Conservation (phyloP, 2,113 vertebrate genomes). For the Tragelaphus buxtoni region DNA sequence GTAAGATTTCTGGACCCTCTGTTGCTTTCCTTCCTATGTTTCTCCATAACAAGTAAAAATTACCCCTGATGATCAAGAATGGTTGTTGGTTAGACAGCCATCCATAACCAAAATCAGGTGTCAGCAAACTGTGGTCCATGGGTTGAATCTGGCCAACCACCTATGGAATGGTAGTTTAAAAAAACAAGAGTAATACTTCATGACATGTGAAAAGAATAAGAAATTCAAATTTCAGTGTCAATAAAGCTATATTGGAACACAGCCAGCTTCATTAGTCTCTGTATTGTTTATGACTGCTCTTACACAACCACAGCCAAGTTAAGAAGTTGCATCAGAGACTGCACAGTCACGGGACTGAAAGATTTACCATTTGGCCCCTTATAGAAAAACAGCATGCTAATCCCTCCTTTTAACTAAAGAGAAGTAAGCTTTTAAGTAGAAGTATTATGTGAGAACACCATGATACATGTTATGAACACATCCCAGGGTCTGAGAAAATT, state of each 20-base stretch:
- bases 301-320: neutral
- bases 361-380: neutral
- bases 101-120: neutral
- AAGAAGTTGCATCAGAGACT: neutral
- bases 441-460: neutral
- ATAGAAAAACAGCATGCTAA: neutral
- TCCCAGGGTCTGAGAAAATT: neutral
- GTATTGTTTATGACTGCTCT: neutral
- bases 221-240: neutral
- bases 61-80: neutral
- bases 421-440: constrained; percentile 8
- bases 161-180: neutral
- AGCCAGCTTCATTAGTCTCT: neutral
- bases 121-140: neutral
- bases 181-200: neutral
- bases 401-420: neutral
- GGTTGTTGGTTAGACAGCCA: neutral
- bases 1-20: neutral
- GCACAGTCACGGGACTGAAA: neutral
- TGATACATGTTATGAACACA: neutral
- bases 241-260: neutral
- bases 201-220: neutral
- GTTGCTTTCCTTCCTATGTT: neutral
- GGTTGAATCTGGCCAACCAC: neutral
- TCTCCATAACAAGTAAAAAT: neutral